Conservation (phyloP, 2,797 vertebrate species). For the Uromys caudimaculatus region DNA sequence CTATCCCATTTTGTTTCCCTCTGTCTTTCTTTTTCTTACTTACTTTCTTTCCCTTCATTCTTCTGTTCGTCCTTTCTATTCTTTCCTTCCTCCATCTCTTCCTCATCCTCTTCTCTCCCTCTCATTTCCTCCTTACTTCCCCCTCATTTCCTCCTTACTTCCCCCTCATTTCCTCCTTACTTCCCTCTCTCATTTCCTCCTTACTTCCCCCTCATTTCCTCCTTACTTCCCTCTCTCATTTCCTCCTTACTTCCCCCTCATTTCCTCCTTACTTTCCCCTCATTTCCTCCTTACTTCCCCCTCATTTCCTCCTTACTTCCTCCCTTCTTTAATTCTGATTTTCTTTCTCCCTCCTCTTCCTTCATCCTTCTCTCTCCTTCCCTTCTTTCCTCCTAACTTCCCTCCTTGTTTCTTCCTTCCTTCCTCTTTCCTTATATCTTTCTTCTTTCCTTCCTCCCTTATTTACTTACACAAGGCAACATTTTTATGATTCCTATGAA, state of each 20-base stretch:
- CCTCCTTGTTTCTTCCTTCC: neutral
- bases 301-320: no score
- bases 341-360: neutral
- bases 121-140: neutral
- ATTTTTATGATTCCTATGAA: neutral
- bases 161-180: no score
- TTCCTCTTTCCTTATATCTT: neutral
- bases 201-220: no score
- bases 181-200: neutral
- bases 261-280: neutral
- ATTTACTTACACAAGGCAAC: neutral
- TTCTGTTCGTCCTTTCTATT: accelerated
- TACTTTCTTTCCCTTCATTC: no score
- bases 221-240: neutral
- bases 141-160: neutral
- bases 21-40: neutral
- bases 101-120: no score
- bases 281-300: neutral
- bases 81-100: no score
- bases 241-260: no score
- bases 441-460: neutral
- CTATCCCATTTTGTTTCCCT: neutral
- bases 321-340: no score
- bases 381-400: no score
- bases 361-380: neutral